Conservation (phyloP, 2,888 invertebrate genomes). For the Odontocerum albicorne region DNA sequence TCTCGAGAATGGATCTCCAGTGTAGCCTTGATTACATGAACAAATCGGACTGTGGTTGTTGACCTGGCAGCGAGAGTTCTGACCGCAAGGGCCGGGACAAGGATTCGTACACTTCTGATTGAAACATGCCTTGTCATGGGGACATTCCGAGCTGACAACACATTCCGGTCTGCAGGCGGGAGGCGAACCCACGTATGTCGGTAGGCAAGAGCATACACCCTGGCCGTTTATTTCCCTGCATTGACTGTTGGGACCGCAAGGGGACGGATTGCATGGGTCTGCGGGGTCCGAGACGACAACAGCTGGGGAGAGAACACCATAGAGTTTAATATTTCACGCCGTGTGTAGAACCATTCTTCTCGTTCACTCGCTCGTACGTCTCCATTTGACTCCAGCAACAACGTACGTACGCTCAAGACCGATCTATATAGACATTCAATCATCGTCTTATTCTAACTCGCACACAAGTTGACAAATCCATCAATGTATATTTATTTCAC, state of each 20-base stretch:
- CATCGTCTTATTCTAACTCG: too few species aligned
- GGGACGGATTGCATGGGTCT: conserved; percentile 71
- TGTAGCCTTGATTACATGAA: conserved; percentile 65
- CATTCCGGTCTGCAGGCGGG: conserved; percentile 79
- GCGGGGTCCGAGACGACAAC: conserved; percentile 38
- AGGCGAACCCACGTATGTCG: conserved; percentile 70
- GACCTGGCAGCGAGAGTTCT: conserved; percentile 70
- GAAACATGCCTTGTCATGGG: conserved; percentile 69
- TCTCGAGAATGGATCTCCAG: conserved; percentile 75
- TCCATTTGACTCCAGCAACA: too few species aligned
- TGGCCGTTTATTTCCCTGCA: conserved; percentile 64
- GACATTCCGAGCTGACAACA: conserved; percentile 73
- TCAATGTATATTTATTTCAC: too few species aligned
- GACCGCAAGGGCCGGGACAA: conserved; percentile 73
- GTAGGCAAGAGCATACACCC: conserved; percentile 73
- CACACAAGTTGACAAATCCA: too few species aligned
- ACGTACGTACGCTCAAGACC: too few species aligned
- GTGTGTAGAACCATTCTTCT: too few species aligned
- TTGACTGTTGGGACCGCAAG: conserved; percentile 77
- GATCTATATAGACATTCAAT: too few species aligned
- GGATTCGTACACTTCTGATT: conserved; percentile 77
- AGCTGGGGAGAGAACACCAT: too few species aligned
- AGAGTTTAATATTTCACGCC: too few species aligned
- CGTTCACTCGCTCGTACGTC: too few species aligned
- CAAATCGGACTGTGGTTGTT: conserved; percentile 79